Evolutionary conservation across 2,888 invertebrate genomes (phyloP), one percentile per base, ranked within the genome.

Genomic region (Dynastes tityus): DNA sequence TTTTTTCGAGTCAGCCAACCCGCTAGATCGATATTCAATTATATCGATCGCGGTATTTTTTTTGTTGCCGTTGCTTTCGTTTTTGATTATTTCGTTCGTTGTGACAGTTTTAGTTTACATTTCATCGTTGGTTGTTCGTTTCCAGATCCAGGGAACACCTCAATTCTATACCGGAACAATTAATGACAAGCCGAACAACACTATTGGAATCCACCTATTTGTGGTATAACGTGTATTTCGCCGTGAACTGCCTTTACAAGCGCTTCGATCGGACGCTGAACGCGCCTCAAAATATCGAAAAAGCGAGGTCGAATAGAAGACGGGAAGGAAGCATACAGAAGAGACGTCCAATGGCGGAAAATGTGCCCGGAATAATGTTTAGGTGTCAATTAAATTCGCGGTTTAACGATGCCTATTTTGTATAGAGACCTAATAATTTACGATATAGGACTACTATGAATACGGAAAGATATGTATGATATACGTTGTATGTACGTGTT

Each of bases 221-320:
- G 29, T 63, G 63, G 63, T 63, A 63, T 13, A 63, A 63, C 63
- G 63, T 63, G 63, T 63, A 63, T 63, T 63, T 63, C 29, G 29
- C 63, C 13, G 63, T 63, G 4, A 63, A 13, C 29, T 27, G 6
- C 63, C 13, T 63, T 5, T 13, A 63, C 32, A 63, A 63, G 29
- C 63, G 63, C 9, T 32, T 63, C 32, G 13, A 63, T 63, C 13
- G 29, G 11, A 63, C 63, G 63, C 29, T 63, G 63, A 63, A 63
- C 6, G 32, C 29, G 13, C 32, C 29, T 5, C 5, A 29, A 13
- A 63, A 29, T 11, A n/a, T 13, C 27, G 63, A 63, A 27, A 63
- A 63, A 32, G 27, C 29, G 9, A 63, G 27, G 2, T 11, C 4
- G 32, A 11, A 29, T 2, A 63, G 13, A 32, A 63, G 63, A 55